A percentile compares a stretch with the other conserved stretches of the same genome.
Evolutionary conservation across 2,797 vertebrate genomes (phyloP).

Genomic region (Clamator glandarius): DNA sequence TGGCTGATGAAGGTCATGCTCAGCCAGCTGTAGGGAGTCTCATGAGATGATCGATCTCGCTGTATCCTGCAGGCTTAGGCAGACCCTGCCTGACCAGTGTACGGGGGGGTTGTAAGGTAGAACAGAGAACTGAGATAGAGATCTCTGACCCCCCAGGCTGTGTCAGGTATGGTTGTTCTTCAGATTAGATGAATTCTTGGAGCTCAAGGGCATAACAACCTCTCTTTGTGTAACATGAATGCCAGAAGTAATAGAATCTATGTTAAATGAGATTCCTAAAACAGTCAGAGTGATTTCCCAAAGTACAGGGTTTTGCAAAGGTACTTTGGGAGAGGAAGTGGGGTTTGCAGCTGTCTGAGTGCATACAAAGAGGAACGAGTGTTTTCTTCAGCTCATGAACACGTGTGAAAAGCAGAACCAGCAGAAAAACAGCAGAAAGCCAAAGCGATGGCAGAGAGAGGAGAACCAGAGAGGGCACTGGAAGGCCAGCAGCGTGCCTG

Average conservation of each 20-base stretch:
- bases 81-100: neutral
- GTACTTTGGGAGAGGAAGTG: neutral
- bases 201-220: constrained; percentile 10
- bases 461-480: no score
- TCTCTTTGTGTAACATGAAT: neutral
- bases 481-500: neutral
- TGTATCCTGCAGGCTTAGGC: neutral
- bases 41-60: neutral
- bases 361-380: rapidly evolving
- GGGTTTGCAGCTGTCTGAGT: neutral
- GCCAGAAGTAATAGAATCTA: neutral
- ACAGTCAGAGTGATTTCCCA: neutral
- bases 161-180: neutral
- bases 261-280: neutral
- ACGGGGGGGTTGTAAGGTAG: neutral
- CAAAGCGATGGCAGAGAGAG: neutral
- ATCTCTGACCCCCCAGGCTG: neutral
- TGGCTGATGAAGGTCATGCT: neutral
- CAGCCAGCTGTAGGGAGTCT: neutral
- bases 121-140: neutral
- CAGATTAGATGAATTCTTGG: neutral
- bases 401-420: neutral
- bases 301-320: neutral
- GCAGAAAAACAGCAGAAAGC: neutral
- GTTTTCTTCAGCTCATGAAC: neutral